Conservation (phyloP, 1,140 invertebrate genomes). For the Drosophila lowei region DNA sequence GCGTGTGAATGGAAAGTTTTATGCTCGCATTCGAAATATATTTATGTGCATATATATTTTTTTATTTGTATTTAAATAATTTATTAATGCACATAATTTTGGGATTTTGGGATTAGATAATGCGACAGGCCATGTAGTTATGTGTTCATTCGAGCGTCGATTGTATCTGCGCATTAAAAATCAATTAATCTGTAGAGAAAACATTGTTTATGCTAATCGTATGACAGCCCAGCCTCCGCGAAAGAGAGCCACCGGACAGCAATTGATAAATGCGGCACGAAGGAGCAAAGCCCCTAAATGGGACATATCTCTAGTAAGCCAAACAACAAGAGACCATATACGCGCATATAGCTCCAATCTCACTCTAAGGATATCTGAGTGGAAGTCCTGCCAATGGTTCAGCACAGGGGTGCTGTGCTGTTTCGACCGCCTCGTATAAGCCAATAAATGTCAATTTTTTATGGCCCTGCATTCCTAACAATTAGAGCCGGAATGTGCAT, state of each 20-base stretch:
- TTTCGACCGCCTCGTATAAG: no score
- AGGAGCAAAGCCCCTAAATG: neutral
- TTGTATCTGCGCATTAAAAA: slow-evolving; percentile 49
- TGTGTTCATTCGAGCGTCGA: slow-evolving; percentile 7
- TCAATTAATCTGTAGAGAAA: slow-evolving; percentile 52
- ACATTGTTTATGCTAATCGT: slow-evolving; percentile 52
- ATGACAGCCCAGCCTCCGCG: neutral
- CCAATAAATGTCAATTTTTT: no score
- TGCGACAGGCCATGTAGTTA: neutral
- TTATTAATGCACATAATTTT: slow-evolving; percentile 58
- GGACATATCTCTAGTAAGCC: neutral
- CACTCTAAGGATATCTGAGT: no score
- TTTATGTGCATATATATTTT: slow-evolving; percentile 1
- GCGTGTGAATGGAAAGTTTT: slow-evolving; percentile 48
- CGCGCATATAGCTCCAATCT: no score
- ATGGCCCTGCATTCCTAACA: no score
- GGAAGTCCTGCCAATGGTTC: no score
- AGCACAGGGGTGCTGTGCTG: no score
- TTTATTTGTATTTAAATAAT: slow-evolving; percentile 37
- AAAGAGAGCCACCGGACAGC: slow-evolving; percentile 3
- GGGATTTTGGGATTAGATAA: slow-evolving; percentile 58
- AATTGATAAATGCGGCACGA: slow-evolving; percentile 41
- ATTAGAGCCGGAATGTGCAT: no score
- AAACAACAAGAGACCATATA: slow-evolving; percentile 2
- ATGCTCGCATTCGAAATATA: neutral